Evolutionary conservation across 2,113 vertebrate genomes (phyloP), one percentile per base, ranked within the genome.

Genomic region (Lophura nycthemera): DNA sequence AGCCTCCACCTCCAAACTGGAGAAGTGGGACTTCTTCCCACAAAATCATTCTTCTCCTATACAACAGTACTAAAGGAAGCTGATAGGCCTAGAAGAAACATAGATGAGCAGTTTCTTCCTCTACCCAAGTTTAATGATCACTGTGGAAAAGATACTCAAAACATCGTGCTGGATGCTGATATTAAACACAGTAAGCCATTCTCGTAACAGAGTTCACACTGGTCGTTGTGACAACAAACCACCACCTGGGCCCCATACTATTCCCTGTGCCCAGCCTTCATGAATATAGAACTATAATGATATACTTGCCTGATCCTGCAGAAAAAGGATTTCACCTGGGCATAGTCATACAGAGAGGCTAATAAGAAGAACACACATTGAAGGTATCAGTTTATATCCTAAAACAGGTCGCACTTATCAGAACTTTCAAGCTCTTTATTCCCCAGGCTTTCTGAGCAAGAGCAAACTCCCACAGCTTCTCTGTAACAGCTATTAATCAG

Each of bases 241-340:
- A 27, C 14, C 43, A 15, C 14, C 82, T 65, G 75, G 77, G 47
- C 32, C 38, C 61, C 54, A 18, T 43, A 29, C 13, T 21, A 38
- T 3, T 74, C 16, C 14, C 43, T 48, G 36, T 17, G 22, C 32
- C 83, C 60, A 88, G 67, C 14, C 60, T 42, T 50, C 50, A 38
- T 14, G 43, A 65, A 85, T 22, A 18, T 17, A 36, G 8, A 81
- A 76, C 56, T 40, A 0, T 13, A 54, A 30, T 10, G 57, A 67
- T 22, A 25, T 66, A 96, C 98, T 98, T 92, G 98, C 98, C 98
- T 98, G 91, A 99, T 98, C 95, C 99, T 98, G 97, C 98, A 99
- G 98, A 99, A 99, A 94, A 99, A 99, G 77, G 98, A 98, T 80
- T 99, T 99, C 95, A 98, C 98, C 32, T 98, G 98, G 52, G 98